These are phyloP conservation scores for Rana temporaria DNA, from an alignment of 2,113 vertebrate species.

Conservation along the genomic window DNA sequence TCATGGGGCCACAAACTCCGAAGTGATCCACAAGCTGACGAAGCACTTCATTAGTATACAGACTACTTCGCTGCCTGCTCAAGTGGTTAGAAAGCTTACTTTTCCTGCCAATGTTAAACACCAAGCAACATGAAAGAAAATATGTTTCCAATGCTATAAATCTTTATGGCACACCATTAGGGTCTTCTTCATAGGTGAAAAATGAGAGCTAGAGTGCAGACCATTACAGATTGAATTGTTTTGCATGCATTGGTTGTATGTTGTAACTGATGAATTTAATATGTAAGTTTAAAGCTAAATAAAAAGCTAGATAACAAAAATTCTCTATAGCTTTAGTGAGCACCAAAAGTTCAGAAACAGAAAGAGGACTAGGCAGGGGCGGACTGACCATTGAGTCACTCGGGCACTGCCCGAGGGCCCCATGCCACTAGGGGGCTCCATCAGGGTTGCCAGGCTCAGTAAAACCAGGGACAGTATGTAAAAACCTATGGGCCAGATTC, in stretches of 20 bases:
- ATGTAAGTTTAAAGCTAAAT: neutral
- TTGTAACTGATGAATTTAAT: neutral
- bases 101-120: slow-evolving; percentile 7
- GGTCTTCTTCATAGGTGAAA: slow-evolving; percentile 20
- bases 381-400: too few relatives aligned
- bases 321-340: too few relatives aligned
- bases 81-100: neutral
- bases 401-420: too few relatives aligned
- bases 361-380: too few relatives aligned
- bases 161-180: slow-evolving; percentile 34
- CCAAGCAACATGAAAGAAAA: slow-evolving; percentile 17
- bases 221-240: neutral
- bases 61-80: neutral
- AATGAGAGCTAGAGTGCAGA: neutral
- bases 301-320: too few relatives aligned
- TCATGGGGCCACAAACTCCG: neutral
- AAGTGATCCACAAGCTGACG: neutral
- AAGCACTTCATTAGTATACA: slow-evolving; percentile 1
- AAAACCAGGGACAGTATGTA: too few relatives aligned
- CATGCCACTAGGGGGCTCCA: too few relatives aligned
- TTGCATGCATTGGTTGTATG: neutral
- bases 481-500: too few relatives aligned
- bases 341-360: too few relatives aligned
- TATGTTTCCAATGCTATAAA: neutral
- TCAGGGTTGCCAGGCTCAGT: too few relatives aligned